A percentile compares a stretch with the other conserved stretches of the same genome.
These are phyloP conservation scores for Tiliqua scincoides DNA, from an alignment of 2,113 vertebrate species.

Conservation along the genomic window DNA sequence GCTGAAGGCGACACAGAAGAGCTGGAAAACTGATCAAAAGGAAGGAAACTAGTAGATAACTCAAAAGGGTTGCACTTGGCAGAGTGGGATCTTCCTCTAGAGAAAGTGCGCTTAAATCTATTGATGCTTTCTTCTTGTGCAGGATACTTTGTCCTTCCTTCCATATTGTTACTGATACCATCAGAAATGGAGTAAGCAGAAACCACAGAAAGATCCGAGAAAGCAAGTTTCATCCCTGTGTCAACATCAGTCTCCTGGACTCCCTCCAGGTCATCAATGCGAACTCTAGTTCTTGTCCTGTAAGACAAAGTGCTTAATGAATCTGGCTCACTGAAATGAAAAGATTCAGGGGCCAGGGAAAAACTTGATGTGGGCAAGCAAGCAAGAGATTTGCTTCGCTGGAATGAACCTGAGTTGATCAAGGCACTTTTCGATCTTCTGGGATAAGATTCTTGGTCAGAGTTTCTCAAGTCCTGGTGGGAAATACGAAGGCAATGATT, in stretches of 20 bases:
- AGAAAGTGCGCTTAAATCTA: slow-evolving; percentile 31
- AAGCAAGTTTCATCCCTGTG: slow-evolving; percentile 83
- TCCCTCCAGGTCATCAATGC: slow-evolving; percentile 84
- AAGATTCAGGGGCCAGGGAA: slow-evolving; percentile 66
- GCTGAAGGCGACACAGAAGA: neutral
- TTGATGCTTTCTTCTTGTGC: slow-evolving; percentile 13
- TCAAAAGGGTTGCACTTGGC: slow-evolving; percentile 54
- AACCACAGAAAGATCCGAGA: slow-evolving; percentile 87
- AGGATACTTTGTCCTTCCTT: slow-evolving; percentile 38
- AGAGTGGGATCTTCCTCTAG: slow-evolving; percentile 64
- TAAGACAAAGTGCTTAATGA: slow-evolving; percentile 18
- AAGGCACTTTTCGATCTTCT: slow-evolving; percentile 53
- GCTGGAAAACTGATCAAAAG: slow-evolving; percentile 62
- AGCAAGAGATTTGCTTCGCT: slow-evolving; percentile 84
- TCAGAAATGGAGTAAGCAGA: slow-evolving; percentile 85
- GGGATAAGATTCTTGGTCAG: slow-evolving; percentile 58
- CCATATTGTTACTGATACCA: slow-evolving; percentile 63
- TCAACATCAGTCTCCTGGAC: slow-evolving; percentile 94
- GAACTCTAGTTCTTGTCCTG: slow-evolving; percentile 71
- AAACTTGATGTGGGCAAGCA: slow-evolving; percentile 83
- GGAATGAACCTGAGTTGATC: slow-evolving; percentile 72
- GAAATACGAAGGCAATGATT: slow-evolving; percentile 61
- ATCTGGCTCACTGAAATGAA: slow-evolving; percentile 63
- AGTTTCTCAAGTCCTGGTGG: slow-evolving; percentile 57
- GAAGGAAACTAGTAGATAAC: slow-evolving; percentile 40